phyloP scores from a whole-genome alignment of 2,113 vertebrate genomes.

The Gavialis gangeticus region DNA sequence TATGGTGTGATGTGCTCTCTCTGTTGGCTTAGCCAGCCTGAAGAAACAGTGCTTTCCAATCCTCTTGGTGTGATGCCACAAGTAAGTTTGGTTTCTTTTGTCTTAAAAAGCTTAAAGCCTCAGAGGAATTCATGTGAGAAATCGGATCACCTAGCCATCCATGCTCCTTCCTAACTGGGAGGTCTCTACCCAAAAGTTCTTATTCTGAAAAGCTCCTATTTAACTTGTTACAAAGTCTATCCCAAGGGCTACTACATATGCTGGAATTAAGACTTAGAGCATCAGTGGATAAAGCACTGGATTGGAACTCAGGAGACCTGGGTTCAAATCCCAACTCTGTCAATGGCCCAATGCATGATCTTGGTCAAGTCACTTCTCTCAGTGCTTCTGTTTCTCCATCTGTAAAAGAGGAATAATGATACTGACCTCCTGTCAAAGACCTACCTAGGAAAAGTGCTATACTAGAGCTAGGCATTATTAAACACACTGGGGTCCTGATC shows the following conservation, averaged over 20 bases:
- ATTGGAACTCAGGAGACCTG: not conserved
- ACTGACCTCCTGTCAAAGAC: not conserved
- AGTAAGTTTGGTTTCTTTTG: not conserved
- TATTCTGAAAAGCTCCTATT: not conserved
- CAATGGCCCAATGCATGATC: rapidly evolving
- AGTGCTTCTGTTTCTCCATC: rapidly evolving
- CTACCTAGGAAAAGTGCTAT: not conserved
- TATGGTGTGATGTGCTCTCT: not conserved
- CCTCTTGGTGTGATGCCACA: not conserved
- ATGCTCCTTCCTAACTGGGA: not conserved
- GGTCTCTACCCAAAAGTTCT: not conserved
- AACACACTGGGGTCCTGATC: not conserved
- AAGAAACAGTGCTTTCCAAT: rapidly evolving
- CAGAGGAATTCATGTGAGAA: not conserved
- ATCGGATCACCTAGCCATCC: not conserved
- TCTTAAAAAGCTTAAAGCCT: not conserved
- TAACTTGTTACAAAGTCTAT: not conserved
- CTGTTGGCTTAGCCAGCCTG: not conserved
- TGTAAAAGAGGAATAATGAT: rapidly evolving
- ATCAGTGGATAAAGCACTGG: not conserved
- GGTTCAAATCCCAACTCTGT: not conserved
- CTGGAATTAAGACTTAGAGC: not conserved
- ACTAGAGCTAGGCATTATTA: not conserved
- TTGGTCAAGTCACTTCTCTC: not conserved
- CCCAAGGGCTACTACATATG: not conserved